Evolutionary conservation across 1,140 invertebrate species (phyloP), one percentile per base, ranked within the genome.

Genomic region (Brachionus manjavacas): DNA sequence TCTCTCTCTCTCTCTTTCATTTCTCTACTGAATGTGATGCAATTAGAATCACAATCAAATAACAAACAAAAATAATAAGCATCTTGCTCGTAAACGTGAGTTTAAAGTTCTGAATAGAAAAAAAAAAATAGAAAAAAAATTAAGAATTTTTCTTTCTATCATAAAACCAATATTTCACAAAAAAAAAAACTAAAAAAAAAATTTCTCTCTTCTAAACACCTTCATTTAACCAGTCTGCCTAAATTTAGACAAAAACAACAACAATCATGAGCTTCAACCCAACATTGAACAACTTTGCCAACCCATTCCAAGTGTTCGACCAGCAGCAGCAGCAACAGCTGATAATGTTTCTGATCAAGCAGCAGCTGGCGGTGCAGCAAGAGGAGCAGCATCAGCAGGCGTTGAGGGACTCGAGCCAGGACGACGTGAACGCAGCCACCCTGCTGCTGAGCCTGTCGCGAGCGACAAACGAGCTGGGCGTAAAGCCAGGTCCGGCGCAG

Each of bases 51-150:
- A 55, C 52, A 60, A 60, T 60, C 52, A 60, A 60, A 1, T 3
- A 60, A 25, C n/a, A 16, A 60, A 60, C n/a, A 41, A 72, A 39
- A 72, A 72, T 8, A 66, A 68, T 31, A 68, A 31, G 66, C 68
- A 72, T 39, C 68, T 72, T 72, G 68, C 35, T 72, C 68, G 31
- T 72, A 72, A 72, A 72, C 68, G 68, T 72, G 68, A 72, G 68
- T 72, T 72, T 72, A 72, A 72, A 72, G 68, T 72, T 72, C 68
- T 72, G 31, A 72, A 39, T 72, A 35, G 31, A 6, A 20, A 39
- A 72, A 72, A 12, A 39, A 72, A n/a, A n/a, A n/a, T n/a, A n/a
- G n/a, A n/a, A n/a, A n/a, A n/a, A n/a, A n/a, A n/a, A n/a, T n/a
- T n/a, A n/a, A n/a, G n/a, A n/a, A n/a, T n/a, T 39, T 41, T 9